These are phyloP conservation scores for Paraescarpia echinospica DNA, from an alignment of 1,140 invertebrate genomes.

Conservation along the genomic window DNA sequence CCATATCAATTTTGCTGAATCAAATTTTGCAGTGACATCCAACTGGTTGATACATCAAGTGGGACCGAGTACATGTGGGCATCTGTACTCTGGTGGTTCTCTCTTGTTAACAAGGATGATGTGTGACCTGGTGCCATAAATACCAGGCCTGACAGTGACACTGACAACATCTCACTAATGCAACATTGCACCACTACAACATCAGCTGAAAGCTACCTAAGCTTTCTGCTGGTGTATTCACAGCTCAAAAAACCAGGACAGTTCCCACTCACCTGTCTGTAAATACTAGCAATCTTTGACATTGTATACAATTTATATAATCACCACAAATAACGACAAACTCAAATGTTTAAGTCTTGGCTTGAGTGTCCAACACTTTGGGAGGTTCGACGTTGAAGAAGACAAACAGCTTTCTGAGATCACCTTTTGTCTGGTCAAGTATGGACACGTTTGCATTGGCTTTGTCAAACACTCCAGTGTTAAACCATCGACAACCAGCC, in stretches of 20 bases:
- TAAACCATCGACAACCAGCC: not conserved
- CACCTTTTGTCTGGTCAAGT: not conserved
- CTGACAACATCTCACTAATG: no score
- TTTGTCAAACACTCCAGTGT: constrained; percentile 10
- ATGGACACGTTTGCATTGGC: not conserved
- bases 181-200: no score
- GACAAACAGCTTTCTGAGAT: not conserved
- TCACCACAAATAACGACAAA: not conserved
- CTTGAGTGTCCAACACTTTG: not conserved
- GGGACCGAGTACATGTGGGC: no score
- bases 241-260: no score
- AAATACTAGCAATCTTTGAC: no score
- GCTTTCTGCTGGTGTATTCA: no score
- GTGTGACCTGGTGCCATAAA: no score
- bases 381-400: not conserved
- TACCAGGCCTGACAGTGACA: no score
- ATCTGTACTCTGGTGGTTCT: no score
- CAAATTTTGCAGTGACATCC: not conserved
- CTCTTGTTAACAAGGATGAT: no score
- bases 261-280: no score
- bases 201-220: no score
- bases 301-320: not conserved
- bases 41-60: not conserved
- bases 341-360: not conserved
- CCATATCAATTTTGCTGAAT: not conserved